Conservation (phyloP, 2,888 invertebrate genomes). For the Harpalus rufipes region DNA sequence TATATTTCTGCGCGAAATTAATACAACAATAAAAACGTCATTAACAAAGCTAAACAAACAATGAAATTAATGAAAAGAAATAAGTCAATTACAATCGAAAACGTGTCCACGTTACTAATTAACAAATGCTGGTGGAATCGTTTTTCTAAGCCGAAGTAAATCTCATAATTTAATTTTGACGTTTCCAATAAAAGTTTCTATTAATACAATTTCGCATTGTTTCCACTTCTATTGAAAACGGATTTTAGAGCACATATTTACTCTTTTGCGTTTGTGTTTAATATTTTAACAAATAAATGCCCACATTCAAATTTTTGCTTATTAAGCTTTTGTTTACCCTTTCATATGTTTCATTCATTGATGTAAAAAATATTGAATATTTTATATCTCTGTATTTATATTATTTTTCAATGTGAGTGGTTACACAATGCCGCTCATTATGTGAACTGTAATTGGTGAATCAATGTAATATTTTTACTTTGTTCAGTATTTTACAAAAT, state of each 20-base stretch:
- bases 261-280: conserved; percentile 9
- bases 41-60: neutral
- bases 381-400: neutral
- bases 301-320: neutral
- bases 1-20: neutral
- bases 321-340: conserved; percentile 17
- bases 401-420: neutral
- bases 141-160: neutral
- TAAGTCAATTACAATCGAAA: neutral
- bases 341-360: neutral
- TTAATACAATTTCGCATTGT: conserved; percentile 12
- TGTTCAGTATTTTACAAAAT: neutral
- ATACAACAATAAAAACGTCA: neutral
- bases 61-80: neutral
- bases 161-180: conserved; percentile 11
- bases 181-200: conserved; percentile 40
- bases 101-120: conserved; percentile 7
- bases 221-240: conserved; percentile 3
- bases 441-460: neutral
- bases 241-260: conserved; percentile 27
- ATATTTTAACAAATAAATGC: conserved; percentile 26
- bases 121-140: neutral
- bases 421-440: neutral
- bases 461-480: neutral
- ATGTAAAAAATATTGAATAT: neutral